Evolutionary conservation across 2,888 invertebrate species (phyloP).

Genomic region (Elegia similella): DNA sequence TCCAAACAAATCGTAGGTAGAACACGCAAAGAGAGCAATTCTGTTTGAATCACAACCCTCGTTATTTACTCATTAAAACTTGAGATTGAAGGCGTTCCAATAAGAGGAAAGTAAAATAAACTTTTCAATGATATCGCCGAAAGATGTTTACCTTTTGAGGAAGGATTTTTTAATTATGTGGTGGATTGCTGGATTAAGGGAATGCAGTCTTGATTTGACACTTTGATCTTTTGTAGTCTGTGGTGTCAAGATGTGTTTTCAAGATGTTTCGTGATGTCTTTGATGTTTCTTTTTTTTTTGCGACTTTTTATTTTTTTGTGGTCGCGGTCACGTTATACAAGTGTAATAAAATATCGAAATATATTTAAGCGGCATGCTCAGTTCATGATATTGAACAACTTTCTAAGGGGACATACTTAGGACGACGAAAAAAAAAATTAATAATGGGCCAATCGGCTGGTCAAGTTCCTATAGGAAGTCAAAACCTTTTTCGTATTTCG

Average conservation of each 20-base stretch:
- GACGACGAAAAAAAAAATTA: too few relatives aligned
- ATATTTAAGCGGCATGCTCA: too few relatives aligned
- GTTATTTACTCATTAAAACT: conserved; percentile 79
- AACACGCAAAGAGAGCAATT: conserved; percentile 57
- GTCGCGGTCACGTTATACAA: too few relatives aligned
- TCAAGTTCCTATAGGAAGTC: too few relatives aligned
- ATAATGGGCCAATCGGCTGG: too few relatives aligned
- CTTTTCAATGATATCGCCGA: conserved; percentile 53
- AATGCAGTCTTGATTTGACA: conserved; percentile 16
- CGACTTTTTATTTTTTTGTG: neutral
- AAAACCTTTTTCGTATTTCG: too few relatives aligned
- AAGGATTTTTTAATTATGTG: conserved; percentile 27
- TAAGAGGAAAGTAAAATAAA: conserved; percentile 53
- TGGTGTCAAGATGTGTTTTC: conserved; percentile 6
- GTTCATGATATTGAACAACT: too few relatives aligned
- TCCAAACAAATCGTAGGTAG: conserved; percentile 20
- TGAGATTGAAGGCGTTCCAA: conserved; percentile 61
- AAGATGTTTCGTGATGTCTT: neutral
- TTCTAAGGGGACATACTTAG: too few relatives aligned
- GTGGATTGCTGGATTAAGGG: neutral
- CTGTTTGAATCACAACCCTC: conserved; percentile 48
- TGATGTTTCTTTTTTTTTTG: neutral
- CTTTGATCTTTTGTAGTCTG: conserved; percentile 15
- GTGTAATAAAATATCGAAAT: too few relatives aligned
- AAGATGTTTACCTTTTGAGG: conserved; percentile 40